Evolutionary conservation across 1,140 invertebrate genomes (phyloP), one percentile per base, ranked within the genome.

Genomic region (Cardiocondyla obscurior): DNA sequence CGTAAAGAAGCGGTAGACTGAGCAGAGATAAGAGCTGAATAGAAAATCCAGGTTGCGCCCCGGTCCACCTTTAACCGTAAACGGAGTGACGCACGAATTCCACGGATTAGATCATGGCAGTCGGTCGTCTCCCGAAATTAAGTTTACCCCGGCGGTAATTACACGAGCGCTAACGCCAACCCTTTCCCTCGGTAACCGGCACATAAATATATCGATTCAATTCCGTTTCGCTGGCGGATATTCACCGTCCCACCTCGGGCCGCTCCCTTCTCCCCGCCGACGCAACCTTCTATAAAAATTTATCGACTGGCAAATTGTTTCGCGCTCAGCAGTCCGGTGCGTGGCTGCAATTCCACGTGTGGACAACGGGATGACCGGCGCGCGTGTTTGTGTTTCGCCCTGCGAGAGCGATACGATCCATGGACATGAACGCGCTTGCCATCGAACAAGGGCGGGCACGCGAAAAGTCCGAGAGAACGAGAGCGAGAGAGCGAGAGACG

Each of bases 301-400:
- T 94, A 94, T 94, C 93, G 93, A 94, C 93, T 94, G 93, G 93
- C 88, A 94, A 94, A 94, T 94, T 94, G 94, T 94, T 94, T 94
- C 90, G 92, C 93, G 91, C 74, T 79, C 88, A 87, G 89, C 85
- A 85, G 85, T 89, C 70, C 88, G 77, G 67, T 87, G 84, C 90
- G 85, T 88, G 87, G 73, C 74, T 84, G 86, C 82, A 89, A 90
- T 92, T 92, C 89, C 91, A 82, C 88, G 81, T 72, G 91, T 84
- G 90, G 81, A 90, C 88, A 79, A 88, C 87, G 88, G 87, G 81
- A 62, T 67, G 82, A 81, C 72, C 42, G 86, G 81, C 49, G 69
- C 55, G 58, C 57, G 85, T 73, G 81, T 69, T 81, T 85, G 62
- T 57, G 65, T 90, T 89, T 81, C 85, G 84, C 89, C 46, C 51